These are phyloP conservation scores for Podotricha telesiphe DNA, from an alignment of 2,888 invertebrate species.

Conservation along the genomic window DNA sequence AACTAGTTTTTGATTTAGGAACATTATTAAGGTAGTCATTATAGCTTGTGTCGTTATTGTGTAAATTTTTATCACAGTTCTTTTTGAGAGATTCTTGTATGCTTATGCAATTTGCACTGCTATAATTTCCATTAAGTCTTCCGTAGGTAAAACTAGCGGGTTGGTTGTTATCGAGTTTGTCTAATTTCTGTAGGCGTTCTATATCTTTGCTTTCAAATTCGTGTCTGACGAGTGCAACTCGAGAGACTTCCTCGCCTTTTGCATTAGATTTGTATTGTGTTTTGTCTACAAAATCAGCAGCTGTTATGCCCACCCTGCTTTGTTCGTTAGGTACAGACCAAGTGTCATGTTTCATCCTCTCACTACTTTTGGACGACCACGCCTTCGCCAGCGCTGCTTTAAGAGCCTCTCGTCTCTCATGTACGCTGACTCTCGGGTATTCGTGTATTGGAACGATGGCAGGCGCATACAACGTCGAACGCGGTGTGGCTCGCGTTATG, in stretches of 20 bases:
- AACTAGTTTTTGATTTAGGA: conserved; percentile 82
- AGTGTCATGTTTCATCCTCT: conserved; percentile 76
- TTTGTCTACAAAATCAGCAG: conserved; percentile 68
- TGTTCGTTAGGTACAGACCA: conserved; percentile 74
- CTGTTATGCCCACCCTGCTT: conserved; percentile 65
- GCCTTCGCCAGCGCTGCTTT: conserved; percentile 80
- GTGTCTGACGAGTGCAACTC: conserved; percentile 73
- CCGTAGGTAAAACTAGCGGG: conserved; percentile 69
- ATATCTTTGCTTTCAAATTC: conserved; percentile 76
- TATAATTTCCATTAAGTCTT: conserved; percentile 60
- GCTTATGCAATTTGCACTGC: conserved; percentile 63
- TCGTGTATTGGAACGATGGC: conserved; percentile 85
- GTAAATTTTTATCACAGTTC: conserved; percentile 82
- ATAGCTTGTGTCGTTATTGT: conserved; percentile 76
- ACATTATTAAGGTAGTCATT: conserved; percentile 79
- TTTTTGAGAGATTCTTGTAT: conserved; percentile 79
- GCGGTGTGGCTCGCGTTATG: conserved; percentile 79
- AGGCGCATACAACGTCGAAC: conserved; percentile 78
- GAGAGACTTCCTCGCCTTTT: conserved; percentile 67
- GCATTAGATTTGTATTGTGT: conserved; percentile 58
- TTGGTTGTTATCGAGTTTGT: conserved; percentile 66
- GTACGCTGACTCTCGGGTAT: conserved; percentile 84
- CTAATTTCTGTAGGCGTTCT: conserved; percentile 63
- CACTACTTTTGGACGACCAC: conserved; percentile 76
- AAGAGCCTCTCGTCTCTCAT: conserved; percentile 79